These are phyloP conservation scores for Scalopus aquaticus DNA, from an alignment of 2,113 vertebrate genomes.

Conservation along the genomic window DNA sequence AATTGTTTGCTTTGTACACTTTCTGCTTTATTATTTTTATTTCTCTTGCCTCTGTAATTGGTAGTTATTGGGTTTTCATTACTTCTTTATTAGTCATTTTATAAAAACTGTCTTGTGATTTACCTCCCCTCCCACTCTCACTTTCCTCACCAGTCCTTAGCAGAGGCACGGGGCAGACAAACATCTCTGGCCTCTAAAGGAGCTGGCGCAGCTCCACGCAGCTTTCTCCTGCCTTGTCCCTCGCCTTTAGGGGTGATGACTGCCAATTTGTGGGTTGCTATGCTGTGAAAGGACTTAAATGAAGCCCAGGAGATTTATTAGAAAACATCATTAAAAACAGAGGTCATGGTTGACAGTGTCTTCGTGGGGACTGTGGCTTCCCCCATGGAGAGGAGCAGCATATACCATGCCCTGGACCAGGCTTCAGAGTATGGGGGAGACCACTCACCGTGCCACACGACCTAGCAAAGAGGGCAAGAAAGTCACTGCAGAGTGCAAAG, in stretches of 20 bases:
- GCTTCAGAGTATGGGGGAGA: accelerated
- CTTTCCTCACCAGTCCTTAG: not conserved
- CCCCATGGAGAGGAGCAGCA: not conserved
- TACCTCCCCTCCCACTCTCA: not conserved
- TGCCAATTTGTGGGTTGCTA: not conserved
- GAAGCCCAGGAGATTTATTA: not conserved
- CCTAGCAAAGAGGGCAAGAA: not conserved
- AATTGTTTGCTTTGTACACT: constrained; percentile 72
- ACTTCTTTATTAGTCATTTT: constrained; percentile 65
- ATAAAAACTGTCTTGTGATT: constrained; percentile 59
- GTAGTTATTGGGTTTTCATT: constrained; percentile 59
- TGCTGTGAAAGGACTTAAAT: not conserved
- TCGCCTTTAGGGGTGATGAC: not conserved
- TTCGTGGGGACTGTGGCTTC: not conserved
- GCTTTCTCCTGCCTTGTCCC: not conserved
- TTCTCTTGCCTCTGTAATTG: constrained; percentile 65
- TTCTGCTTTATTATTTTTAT: constrained; percentile 69
- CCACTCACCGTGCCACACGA: accelerated
- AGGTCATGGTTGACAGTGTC: not conserved
- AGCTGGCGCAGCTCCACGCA: constrained; percentile 10
- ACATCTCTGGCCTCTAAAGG: not conserved
- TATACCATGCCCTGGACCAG: not conserved
- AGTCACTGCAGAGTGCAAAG: not conserved
- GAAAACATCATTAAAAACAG: not conserved
- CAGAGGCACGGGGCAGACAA: constrained; percentile 29